Conservation (phyloP, 1,140 invertebrate species). For the Sycophaga agraensis region DNA sequence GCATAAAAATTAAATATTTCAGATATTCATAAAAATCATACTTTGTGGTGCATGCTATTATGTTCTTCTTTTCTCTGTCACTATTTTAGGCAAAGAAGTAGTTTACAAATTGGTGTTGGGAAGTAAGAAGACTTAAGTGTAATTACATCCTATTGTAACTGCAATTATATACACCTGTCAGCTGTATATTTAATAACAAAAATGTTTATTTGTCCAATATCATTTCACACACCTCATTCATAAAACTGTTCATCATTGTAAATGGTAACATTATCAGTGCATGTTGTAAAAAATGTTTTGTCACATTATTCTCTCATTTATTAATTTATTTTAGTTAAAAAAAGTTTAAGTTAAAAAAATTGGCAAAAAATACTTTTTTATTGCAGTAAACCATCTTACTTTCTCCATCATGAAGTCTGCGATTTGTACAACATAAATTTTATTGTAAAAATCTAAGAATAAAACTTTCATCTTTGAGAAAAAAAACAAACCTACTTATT, state of each 20-base stretch:
- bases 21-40: no score
- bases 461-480: slow-evolving; percentile 13
- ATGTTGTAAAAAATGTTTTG: slow-evolving; percentile 23
- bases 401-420: slow-evolving; percentile 38
- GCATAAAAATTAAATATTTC: background rate
- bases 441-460: slow-evolving; percentile 45
- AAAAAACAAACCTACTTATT: background rate
- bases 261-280: slow-evolving; percentile 12
- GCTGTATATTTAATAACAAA: background rate
- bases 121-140: no score
- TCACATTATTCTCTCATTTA: slow-evolving; percentile 7
- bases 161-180: no score
- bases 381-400: slow-evolving; percentile 46
- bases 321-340: slow-evolving; percentile 26
- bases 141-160: no score
- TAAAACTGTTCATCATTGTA: background rate
- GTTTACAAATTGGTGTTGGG: slow-evolving; percentile 22
- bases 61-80: slow-evolving; percentile 48
- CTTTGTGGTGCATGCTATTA: slow-evolving; percentile 42
- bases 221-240: slow-evolving; percentile 1
- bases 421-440: slow-evolving; percentile 41
- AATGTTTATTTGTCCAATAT: slow-evolving; percentile 5
- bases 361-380: slow-evolving; percentile 38
- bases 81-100: slow-evolving; percentile 57
- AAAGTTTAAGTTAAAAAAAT: slow-evolving; percentile 30